Evolutionary conservation across 2,888 invertebrate species (phyloP).

Genomic region (Bimastos eiseni): DNA sequence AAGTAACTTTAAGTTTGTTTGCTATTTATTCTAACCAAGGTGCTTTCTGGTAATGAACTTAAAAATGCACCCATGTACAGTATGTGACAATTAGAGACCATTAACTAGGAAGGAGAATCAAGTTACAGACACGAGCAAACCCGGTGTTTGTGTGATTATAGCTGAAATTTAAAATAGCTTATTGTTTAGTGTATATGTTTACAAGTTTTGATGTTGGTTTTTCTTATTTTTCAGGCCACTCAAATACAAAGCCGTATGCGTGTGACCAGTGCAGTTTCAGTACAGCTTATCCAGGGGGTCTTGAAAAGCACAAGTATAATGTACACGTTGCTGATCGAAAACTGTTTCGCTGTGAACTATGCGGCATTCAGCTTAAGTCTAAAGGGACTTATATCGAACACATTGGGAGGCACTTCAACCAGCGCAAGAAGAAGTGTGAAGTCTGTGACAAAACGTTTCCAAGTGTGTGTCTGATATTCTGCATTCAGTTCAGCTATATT

Average conservation of each 20-base stretch:
- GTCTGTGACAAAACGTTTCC: slow-evolving; percentile 29
- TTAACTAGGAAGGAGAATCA: no score
- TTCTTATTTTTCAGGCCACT: slow-evolving; percentile 23
- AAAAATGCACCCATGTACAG: no score
- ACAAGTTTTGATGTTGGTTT: neutral
- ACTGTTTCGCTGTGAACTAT: slow-evolving; percentile 21
- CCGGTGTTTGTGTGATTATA: neutral
- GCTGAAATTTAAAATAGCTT: neutral
- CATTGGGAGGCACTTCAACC: slow-evolving; percentile 27
- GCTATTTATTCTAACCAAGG: neutral
- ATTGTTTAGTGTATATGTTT: neutral
- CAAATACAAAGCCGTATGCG: slow-evolving; percentile 23
- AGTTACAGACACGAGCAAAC: no score
- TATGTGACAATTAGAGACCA: no score
- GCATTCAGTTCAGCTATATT: neutral
- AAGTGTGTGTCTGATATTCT: slow-evolving; percentile 25
- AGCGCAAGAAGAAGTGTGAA: slow-evolving; percentile 30
- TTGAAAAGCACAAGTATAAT: slow-evolving; percentile 28
- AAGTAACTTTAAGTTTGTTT: neutral
- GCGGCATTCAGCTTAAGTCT: slow-evolving; percentile 18
- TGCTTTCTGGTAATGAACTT: no score
- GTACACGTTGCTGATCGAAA: slow-evolving; percentile 17
- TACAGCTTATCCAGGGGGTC: slow-evolving; percentile 2
- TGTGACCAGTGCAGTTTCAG: slow-evolving; percentile 30
- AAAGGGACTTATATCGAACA: slow-evolving; percentile 33